These are phyloP conservation scores for Hyalella azteca DNA, from an alignment of 2,888 invertebrate species.

Conservation along the genomic window DNA sequence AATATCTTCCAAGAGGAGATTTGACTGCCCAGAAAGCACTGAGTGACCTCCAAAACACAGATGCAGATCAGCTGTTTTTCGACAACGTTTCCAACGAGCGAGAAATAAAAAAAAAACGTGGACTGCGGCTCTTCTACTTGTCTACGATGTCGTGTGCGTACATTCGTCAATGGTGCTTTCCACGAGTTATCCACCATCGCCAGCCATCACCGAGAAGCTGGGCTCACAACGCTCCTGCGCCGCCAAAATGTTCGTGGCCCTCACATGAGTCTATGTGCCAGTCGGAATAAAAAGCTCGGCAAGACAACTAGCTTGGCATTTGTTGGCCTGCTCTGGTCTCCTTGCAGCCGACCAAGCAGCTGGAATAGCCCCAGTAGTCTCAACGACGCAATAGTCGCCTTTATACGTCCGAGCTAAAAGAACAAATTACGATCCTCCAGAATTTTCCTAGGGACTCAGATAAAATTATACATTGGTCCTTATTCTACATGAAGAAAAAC, in stretches of 20 bases:
- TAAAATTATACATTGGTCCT: constrained; percentile 41
- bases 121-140: constrained; percentile 26
- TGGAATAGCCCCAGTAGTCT: constrained; percentile 54
- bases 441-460: constrained; percentile 23
- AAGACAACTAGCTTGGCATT: constrained; percentile 56
- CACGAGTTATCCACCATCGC: constrained; percentile 6
- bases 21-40: not conserved
- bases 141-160: constrained; percentile 31
- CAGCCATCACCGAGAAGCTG: constrained; percentile 19
- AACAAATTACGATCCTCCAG: constrained; percentile 41
- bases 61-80: not conserved
- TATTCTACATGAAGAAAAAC: constrained; percentile 46
- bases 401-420: constrained; percentile 49
- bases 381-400: constrained; percentile 50
- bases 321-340: constrained; percentile 57
- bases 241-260: constrained; percentile 58
- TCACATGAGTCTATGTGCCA: constrained; percentile 50
- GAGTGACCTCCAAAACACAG: constrained; percentile 10
- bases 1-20: too few relatives aligned
- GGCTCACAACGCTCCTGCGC: constrained; percentile 29
- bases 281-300: constrained; percentile 59
- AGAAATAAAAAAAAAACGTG: constrained; percentile 22
- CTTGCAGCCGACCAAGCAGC: constrained; percentile 58
- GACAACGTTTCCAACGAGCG: constrained; percentile 11
- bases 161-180: constrained; percentile 36